Base-by-base conservation (phyloP, 2,888 invertebrate species). In the Mimumesa dahlbomi region DNA sequence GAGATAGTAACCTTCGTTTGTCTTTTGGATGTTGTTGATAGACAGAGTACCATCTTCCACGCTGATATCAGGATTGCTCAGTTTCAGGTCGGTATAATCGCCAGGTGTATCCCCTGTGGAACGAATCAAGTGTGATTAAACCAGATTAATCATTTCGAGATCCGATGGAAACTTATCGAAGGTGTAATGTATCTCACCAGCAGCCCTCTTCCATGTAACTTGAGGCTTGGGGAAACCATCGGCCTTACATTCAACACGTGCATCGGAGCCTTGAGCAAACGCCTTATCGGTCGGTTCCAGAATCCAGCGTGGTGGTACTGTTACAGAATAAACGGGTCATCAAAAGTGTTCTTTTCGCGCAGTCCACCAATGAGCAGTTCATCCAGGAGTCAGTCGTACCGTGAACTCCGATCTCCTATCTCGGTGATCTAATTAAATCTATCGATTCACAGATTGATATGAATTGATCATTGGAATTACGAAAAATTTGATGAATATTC, bases 271-370 rank as follows among this genome's bases (percentile, higher is more conserved):
- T 91, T 97, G 97, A 79, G 97, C 97, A 91, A 97, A 97, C 85
- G 97, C 97, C 91, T 97, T 96, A 90, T 97, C 97, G 87, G 96
- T 96, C 58, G 97, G 97, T 90, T 97, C 97, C 86, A 97, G 91
- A 90, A 97, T 97, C 97, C 97, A 97, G 90, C 97, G 96, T 75
- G 97, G 97, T 85, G 97, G 97, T 87, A 97, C 97, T 97, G 93
- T 92, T 82, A 70, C 81, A 93, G 92, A 79, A 82, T 56, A 78
- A 65, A 46, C 22, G 29, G 40, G 68, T 79, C 67, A 79, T 45
- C 49, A 34, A 9, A 16, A 6, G 2, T 18, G 58, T 34, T 25
- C 77, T 57, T 16, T 34, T 13, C 42, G 53, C 49, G 57, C 54
- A 22, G 43, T 21, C 66, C 58, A 43, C 48, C 57, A 48, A 81